Evolutionary conservation across 2,888 invertebrate genomes (phyloP).

Genomic region (Andrena flavipes): DNA sequence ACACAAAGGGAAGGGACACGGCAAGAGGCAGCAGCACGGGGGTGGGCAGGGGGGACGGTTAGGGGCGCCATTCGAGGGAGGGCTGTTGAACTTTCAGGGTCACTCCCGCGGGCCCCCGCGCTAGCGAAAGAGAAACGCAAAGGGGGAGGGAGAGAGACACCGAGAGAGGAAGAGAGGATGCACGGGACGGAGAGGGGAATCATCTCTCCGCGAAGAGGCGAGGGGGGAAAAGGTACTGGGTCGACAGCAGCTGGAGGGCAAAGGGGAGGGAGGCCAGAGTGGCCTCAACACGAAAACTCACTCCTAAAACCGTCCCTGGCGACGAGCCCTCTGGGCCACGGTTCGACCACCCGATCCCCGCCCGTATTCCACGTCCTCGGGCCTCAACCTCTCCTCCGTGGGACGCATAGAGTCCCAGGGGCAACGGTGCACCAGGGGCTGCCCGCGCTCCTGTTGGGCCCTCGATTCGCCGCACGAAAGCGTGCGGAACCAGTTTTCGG

Average conservation of each 20-base stretch:
- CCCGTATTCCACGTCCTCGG: constrained; percentile 17
- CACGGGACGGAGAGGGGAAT: neutral
- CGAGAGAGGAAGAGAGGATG: constrained; percentile 28
- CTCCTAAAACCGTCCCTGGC: constrained; percentile 72
- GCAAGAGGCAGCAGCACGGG: constrained; percentile 56
- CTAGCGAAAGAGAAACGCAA: constrained; percentile 44
- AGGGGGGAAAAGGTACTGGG: neutral
- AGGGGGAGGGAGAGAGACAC: constrained; percentile 20
- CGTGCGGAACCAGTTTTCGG: constrained; percentile 72
- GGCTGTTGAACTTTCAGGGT: constrained; percentile 83
- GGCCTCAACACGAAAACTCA: constrained; percentile 71
- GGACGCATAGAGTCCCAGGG: constrained; percentile 52
- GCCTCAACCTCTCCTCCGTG: constrained; percentile 10
- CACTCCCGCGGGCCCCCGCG: constrained; percentile 76
- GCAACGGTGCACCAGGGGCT: constrained; percentile 19
- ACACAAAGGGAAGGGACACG: constrained; percentile 81
- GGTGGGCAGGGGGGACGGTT: constrained; percentile 35
- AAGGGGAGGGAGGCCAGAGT: constrained; percentile 5
- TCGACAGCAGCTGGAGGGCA: constrained; percentile 1
- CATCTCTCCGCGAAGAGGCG: constrained; percentile 8
- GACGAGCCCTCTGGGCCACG: constrained; percentile 65
- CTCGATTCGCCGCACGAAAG: constrained; percentile 64
- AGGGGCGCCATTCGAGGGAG: constrained; percentile 73
- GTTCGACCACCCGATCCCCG: constrained; percentile 46
- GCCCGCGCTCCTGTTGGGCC: constrained; percentile 6